These are phyloP conservation scores for Pelodytes ibericus DNA, from an alignment of 2,797 vertebrate species.

Conservation along the genomic window DNA sequence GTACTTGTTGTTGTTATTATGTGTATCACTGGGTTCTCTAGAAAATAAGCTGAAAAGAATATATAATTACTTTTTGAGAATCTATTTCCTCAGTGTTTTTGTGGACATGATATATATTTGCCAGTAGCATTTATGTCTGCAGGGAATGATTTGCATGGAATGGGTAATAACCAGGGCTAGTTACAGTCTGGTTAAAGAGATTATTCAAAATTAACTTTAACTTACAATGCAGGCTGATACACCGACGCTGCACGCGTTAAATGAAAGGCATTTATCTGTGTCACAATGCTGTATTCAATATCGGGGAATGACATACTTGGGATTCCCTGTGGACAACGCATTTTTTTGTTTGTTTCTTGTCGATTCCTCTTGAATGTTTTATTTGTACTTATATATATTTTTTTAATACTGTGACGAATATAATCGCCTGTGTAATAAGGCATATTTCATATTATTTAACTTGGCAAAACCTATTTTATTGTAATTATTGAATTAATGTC, in stretches of 20 bases:
- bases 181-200: conserved; percentile 22
- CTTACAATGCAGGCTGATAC: conserved; percentile 8
- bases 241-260: conserved; percentile 8
- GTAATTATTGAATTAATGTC: neutral
- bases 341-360: neutral
- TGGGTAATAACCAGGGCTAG: neutral
- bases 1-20: too few relatives aligned
- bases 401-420: neutral
- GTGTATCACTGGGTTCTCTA: too few relatives aligned
- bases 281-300: conserved; percentile 35
- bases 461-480: neutral
- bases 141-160: conserved; percentile 22
- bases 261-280: conserved; percentile 48
- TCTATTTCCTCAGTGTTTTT: neutral
- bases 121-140: neutral
- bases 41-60: too few relatives aligned
- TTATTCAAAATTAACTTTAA: conserved; percentile 20
- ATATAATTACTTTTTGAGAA: too few relatives aligned
- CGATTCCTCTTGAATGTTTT: neutral
- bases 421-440: neutral
- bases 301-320: conserved; percentile 35
- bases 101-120: conserved; percentile 5
- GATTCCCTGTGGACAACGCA: conserved; percentile 11
- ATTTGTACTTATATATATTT: neutral
- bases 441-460: neutral